A percentile compares a stretch with the other conserved stretches of the same genome.
phyloP scores from a whole-genome alignment of 37 sponge, comb jelly and placozoan genomes.

The Chondrosia reniformis region DNA sequence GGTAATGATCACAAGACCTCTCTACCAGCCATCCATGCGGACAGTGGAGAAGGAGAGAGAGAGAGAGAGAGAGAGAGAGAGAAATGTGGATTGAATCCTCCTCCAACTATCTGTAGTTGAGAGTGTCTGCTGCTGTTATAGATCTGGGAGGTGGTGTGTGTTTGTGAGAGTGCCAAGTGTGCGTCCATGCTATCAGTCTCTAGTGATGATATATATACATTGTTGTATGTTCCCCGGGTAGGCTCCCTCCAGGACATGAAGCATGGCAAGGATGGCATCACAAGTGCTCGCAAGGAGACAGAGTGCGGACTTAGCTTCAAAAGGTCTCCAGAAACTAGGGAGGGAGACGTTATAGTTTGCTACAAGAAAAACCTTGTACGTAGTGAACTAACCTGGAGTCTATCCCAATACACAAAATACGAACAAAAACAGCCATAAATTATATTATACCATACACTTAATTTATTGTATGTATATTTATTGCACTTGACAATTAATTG shows the following conservation, averaged over 20 bases:
- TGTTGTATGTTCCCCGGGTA: no score
- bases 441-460: no score
- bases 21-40: no score
- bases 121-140: not conserved
- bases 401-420: no score
- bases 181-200: no score
- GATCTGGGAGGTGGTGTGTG: not conserved
- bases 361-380: constrained; percentile 27
- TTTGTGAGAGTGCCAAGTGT: no score
- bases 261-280: constrained; percentile 44
- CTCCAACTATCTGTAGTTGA: not conserved
- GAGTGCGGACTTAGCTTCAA: constrained; percentile 72
- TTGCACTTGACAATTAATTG: no score
- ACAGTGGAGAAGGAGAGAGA: not conserved
- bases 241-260: constrained; percentile 51
- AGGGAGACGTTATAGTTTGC: constrained; percentile 53
- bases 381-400: constrained; percentile 43
- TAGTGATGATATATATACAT: no score
- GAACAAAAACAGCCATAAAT: no score
- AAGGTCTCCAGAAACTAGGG: constrained; percentile 29
- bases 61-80: not conserved
- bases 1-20: constrained; percentile 18
- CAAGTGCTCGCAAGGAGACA: constrained; percentile 54
- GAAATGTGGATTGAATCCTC: not conserved
- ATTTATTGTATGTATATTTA: no score